Conservation (phyloP, 30 jellyfish, hydroid and myxozoan species). For the Phacellophora camtschatica region DNA sequence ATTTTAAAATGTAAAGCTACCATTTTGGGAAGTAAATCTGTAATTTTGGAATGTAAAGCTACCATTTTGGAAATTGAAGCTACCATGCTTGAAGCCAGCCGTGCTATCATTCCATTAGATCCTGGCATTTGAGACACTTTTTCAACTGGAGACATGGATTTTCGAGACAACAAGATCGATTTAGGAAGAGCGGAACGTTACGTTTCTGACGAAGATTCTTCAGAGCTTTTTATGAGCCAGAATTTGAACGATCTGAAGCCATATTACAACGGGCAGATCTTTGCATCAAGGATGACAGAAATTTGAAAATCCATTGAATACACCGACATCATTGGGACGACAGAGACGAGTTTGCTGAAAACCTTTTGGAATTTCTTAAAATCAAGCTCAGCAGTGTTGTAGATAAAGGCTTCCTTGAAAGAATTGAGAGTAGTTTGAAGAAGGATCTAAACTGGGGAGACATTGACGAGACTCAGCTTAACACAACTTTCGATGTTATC, state of each 20-base stretch:
- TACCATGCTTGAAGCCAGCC: no score
- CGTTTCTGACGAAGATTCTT: slow-evolving; percentile 32
- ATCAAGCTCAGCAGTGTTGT: slow-evolving; percentile 1
- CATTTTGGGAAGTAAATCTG: no score
- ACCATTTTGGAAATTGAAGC: no score
- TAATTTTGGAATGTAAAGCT: no score
- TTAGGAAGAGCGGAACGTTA: slow-evolving; percentile 35
- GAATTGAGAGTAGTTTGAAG: slow-evolving; percentile 13
- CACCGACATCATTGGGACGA: slow-evolving; percentile 75
- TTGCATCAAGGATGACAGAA: slow-evolving; percentile 70
- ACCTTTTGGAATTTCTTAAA: slow-evolving; percentile 30
- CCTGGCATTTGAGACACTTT: no score
- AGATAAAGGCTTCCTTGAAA: slow-evolving; percentile 21
- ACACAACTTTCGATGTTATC: slow-evolving; percentile 34
- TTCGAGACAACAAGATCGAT: slow-evolving; percentile 23
- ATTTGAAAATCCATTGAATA: slow-evolving; percentile 63
- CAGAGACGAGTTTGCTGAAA: slow-evolving; percentile 48
- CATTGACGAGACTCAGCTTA: slow-evolving; percentile 54
- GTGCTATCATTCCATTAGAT: no score
- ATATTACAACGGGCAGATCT: slow-evolving; percentile 79
- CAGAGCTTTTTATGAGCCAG: slow-evolving; percentile 55
- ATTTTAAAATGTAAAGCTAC: no score
- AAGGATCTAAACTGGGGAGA: slow-evolving; percentile 78
- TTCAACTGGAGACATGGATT: slow-evolving; percentile 30
- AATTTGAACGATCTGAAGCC: slow-evolving; percentile 71